Evolutionary conservation across 2,797 vertebrate species (phyloP), one percentile per base, ranked within the genome.

Genomic region (Holocentrus rufus): DNA sequence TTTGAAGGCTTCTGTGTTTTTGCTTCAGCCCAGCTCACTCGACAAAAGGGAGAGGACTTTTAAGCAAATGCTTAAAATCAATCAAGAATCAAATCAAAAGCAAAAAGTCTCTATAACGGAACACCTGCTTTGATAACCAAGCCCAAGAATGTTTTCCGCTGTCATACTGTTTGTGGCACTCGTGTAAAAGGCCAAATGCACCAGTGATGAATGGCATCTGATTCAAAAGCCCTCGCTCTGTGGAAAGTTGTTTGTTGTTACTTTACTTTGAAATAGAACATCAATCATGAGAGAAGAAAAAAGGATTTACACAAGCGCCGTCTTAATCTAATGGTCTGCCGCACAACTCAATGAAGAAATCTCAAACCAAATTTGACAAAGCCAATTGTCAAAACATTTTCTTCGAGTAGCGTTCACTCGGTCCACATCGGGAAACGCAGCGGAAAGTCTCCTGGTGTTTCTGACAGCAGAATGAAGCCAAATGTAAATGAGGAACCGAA

Each of bases 311-410:
- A 87, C 84, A 73, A 84, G 78, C 69, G 20, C 57, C 44, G 63
- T 80, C 59, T 85, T 89, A 89, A 89, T 90, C 89, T 82, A 89
- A 90, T 85, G 86, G 79, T 83, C 95, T 93, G 63, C 87, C 86
- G 46, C 65, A 36, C 87, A 87, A 69, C 76, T 80, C 83, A 59
- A 82, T 83, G 75, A 82, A 71, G 79, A 84, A 86, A 85, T 77
- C 69, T 72, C 80, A 84, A 91, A 91, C 82, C 80, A 85, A 80
- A 90, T 90, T 90, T 78, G 85, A 92, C 88, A 90, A 91, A 84
- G 87, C 83, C 87, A 84, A 84, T 86, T 83, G 76, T 87, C 74
- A 85, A 87, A 88, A 78, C 77, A 80, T 83, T 80, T 72, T 61
- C 65, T 76, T 74, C 77, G 74, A 39, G 46, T 53, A 49, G 50